phyloP scores from a whole-genome alignment of 2,797 vertebrate genomes.

The Lepilemur septentrionalis region DNA sequence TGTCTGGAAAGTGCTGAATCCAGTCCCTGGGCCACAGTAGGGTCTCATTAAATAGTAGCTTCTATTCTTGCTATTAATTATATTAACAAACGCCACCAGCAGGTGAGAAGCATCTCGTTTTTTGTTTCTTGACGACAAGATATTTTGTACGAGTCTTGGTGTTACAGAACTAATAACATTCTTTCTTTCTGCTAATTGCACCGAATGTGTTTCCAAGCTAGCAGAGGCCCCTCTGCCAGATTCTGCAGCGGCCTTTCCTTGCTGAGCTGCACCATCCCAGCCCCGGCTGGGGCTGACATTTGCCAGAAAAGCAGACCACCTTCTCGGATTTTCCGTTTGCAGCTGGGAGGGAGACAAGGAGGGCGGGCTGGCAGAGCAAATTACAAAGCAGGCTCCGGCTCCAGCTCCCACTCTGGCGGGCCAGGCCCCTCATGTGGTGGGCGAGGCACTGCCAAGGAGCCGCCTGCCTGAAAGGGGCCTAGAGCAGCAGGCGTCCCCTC shows the following conservation, averaged over 20 bases:
- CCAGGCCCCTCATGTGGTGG: constrained; percentile 75
- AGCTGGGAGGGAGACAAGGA: constrained; percentile 74
- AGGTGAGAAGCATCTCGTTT: background rate
- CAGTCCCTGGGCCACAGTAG: background rate
- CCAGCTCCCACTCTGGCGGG: constrained; percentile 65
- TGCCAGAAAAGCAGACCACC: constrained; percentile 74
- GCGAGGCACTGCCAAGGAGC: constrained; percentile 78
- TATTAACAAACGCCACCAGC: background rate
- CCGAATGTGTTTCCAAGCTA: constrained; percentile 39
- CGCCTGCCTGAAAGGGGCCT: background rate
- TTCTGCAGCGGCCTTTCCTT: constrained; percentile 61
- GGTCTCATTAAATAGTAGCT: background rate
- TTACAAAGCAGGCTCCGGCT: constrained; percentile 75
- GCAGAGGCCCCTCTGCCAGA: background rate
- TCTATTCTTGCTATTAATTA: constrained; percentile 48
- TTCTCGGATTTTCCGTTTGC: constrained; percentile 82
- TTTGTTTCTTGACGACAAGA: constrained; percentile 55
- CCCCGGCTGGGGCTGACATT: constrained; percentile 21
- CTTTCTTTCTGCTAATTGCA: constrained; percentile 57
- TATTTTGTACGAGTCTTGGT: constrained; percentile 58
- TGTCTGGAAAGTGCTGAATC: constrained; percentile 7
- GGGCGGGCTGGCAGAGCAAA: constrained; percentile 74
- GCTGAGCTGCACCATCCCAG: background rate
- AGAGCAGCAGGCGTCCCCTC: background rate
- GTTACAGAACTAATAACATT: constrained; percentile 69